Conservation (phyloP, 2,113 vertebrate genomes). For the Corvus moneduloides region DNA sequence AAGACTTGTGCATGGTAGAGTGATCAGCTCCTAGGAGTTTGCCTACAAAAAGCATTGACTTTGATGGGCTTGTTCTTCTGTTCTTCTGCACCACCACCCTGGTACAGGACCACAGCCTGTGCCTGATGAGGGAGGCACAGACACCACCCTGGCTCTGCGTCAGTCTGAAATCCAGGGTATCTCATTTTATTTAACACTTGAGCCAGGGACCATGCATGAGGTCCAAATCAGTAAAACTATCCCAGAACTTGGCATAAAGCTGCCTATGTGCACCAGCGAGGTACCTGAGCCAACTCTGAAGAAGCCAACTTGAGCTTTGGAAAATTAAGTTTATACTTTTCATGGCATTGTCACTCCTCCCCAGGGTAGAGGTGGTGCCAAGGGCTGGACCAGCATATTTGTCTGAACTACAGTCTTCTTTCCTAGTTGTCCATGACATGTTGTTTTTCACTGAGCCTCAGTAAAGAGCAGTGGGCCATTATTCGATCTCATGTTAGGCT, state of each 20-base stretch:
- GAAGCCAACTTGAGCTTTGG: neutral
- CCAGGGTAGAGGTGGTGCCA: neutral
- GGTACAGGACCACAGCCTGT: too few species aligned
- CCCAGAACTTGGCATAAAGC: neutral
- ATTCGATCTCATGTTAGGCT: rapidly evolving
- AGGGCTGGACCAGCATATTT: rapidly evolving
- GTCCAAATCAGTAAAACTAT: neutral
- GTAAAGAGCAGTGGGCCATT: neutral
- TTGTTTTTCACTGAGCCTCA: neutral
- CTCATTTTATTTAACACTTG: neutral
- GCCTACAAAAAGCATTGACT: neutral
- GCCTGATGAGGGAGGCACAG: neutral
- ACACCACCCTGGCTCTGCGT: neutral
- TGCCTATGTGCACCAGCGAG: neutral
- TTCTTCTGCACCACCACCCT: neutral
- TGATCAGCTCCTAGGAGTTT: neutral
- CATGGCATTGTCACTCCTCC: too few species aligned
- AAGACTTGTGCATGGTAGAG: neutral
- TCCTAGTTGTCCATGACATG: neutral
- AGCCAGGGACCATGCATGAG: neutral
- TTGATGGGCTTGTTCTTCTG: neutral
- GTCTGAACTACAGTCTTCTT: neutral
- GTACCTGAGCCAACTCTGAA: neutral
- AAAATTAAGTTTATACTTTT: neutral
- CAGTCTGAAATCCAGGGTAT: neutral